phyloP scores from a whole-genome alignment of 2,113 vertebrate genomes.

The Chionis minor region DNA sequence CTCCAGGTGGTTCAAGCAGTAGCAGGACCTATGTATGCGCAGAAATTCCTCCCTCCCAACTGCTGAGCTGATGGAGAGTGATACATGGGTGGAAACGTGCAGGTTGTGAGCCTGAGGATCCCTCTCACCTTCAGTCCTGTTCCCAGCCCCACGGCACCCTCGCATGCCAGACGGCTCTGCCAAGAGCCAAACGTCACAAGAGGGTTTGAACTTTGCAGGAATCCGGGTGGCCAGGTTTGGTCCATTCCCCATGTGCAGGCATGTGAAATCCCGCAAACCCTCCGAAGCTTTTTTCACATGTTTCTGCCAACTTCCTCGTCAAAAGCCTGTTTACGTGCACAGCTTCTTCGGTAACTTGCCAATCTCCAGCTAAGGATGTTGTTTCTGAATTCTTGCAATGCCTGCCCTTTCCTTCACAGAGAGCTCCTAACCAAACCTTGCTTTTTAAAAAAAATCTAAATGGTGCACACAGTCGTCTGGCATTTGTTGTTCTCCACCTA shows the following conservation, averaged over 20 bases:
- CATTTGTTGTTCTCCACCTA: not conserved
- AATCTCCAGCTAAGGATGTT: slow-evolving; percentile 26
- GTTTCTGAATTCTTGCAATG: slow-evolving; percentile 45
- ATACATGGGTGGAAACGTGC: accelerated
- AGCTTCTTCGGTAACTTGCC: slow-evolving; percentile 20
- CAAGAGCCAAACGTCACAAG: accelerated
- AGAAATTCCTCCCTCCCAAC: not conserved
- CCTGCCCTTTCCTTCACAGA: slow-evolving; percentile 23
- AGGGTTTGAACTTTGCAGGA: slow-evolving; percentile 8
- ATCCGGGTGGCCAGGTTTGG: not conserved
- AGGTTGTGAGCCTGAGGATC: not conserved
- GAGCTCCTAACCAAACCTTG: not conserved
- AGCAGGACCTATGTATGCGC: not conserved
- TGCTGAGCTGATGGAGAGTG: not conserved
- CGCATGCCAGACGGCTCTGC: not conserved
- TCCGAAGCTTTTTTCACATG: not conserved
- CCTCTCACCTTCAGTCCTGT: not conserved
- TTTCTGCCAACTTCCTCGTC: slow-evolving; percentile 15
- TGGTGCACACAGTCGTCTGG: not conserved
- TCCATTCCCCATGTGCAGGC: slow-evolving; percentile 2
- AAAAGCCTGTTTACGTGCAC: not conserved
- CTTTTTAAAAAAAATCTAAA: not conserved
- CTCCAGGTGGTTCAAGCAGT: not conserved
- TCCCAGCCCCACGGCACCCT: not conserved
- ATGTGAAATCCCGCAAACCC: not conserved